These are phyloP conservation scores for Caenorhabditis afra DNA, from an alignment of 2,888 invertebrate species.

Conservation along the genomic window DNA sequence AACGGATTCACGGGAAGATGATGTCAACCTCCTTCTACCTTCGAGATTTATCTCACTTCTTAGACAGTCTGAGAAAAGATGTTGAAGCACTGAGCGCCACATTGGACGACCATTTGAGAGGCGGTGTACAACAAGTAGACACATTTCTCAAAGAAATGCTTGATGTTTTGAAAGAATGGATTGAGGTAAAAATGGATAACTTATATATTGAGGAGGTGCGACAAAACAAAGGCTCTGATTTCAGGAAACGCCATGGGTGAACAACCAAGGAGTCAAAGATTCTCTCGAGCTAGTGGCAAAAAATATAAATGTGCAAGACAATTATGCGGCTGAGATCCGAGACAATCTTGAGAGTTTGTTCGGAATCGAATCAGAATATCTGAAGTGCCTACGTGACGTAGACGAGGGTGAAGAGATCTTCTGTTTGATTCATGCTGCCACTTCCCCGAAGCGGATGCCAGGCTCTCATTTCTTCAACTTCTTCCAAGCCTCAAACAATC, in stretches of 20 bases:
- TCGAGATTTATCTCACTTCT: background rate
- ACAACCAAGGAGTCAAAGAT: background rate
- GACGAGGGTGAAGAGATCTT: background rate
- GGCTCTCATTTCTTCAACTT: background rate
- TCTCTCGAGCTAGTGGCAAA: background rate
- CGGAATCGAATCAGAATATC: background rate
- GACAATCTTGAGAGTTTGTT: background rate
- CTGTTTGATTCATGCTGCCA: background rate
- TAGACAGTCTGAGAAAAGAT: background rate
- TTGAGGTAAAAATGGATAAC: constrained; percentile 8
- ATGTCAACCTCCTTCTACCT: too few species aligned
- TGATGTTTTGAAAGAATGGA: background rate
- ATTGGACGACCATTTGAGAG: constrained; percentile 7
- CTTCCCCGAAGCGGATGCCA: too few species aligned
- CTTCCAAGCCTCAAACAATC: background rate
- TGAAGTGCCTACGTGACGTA: background rate
- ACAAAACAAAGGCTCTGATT: too few species aligned
- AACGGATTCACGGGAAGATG: too few species aligned
- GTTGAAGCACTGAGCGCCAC: background rate
- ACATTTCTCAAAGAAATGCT: background rate
- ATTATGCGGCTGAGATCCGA: constrained; percentile 1
- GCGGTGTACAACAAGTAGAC: background rate
- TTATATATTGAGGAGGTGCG: too few species aligned
- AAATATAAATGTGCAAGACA: background rate
- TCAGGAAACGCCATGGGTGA: constrained; percentile 28